These are phyloP conservation scores for Galago senegalensis DNA, from an alignment of 2,797 vertebrate genomes.

Conservation along the genomic window DNA sequence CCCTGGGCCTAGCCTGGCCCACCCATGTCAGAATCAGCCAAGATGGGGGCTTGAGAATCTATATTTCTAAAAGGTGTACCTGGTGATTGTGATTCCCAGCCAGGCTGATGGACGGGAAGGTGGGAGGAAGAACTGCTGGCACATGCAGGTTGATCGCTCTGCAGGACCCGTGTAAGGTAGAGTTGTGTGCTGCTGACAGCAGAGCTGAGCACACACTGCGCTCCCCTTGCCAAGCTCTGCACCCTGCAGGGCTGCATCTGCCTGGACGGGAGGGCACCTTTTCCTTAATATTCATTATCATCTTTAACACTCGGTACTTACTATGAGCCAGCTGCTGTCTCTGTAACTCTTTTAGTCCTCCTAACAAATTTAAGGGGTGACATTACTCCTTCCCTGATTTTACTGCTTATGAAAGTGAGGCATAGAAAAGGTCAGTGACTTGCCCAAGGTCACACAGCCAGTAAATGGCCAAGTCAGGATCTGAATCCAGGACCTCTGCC, in stretches of 20 bases:
- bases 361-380: not conserved
- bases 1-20: not conserved
- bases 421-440: not conserved
- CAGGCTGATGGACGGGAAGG: not conserved
- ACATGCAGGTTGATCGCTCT: not conserved
- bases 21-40: not conserved
- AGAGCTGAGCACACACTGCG: not conserved
- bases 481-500: slow-evolving; percentile 8
- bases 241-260: slow-evolving; percentile 20
- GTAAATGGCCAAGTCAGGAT: not conserved
- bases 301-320: not conserved
- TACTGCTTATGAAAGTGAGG: not conserved
- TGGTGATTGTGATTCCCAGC: slow-evolving; percentile 10
- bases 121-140: not conserved
- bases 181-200: not conserved
- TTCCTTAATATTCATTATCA: slow-evolving; percentile 10
- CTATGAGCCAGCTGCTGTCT: not conserved
- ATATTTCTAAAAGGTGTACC: slow-evolving; percentile 1
- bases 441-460: not conserved
- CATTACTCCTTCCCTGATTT: not conserved
- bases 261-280: not conserved
- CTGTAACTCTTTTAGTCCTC: not conserved
- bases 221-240: not conserved
- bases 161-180: not conserved
- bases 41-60: not conserved